Evolutionary conservation across 23 tunicate genomes (phyloP).

Genomic region (Ciona savignyi): DNA sequence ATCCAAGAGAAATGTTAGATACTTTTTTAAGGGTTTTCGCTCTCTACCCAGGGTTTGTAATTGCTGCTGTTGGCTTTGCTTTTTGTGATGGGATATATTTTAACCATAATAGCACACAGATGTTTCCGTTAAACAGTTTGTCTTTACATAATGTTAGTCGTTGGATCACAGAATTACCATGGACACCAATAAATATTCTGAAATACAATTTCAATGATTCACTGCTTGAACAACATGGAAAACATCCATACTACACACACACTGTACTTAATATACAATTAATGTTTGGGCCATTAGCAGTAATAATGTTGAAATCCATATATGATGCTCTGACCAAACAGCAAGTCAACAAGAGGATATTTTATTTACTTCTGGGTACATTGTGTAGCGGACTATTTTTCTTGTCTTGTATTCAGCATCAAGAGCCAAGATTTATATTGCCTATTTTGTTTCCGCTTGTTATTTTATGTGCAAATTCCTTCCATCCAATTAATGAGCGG

Average conservation of each 20-base stretch:
- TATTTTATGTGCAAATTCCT: conserved; percentile 5
- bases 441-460: conserved; percentile 32
- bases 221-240: conserved; percentile 26
- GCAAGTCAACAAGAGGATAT: background rate
- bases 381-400: conserved; percentile 5
- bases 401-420: conserved; percentile 22
- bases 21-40: background rate
- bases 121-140: background rate
- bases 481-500: conserved; percentile 1
- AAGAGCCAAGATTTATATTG: conserved; percentile 38
- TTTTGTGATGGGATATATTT: conserved; percentile 10
- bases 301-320: background rate
- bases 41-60: background rate
- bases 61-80: background rate
- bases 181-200: background rate
- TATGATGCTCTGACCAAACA: background rate
- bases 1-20: background rate
- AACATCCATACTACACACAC: conserved; percentile 31
- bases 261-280: conserved; percentile 21
- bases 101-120: background rate
- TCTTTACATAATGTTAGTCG: background rate
- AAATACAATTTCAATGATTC: conserved; percentile 12
- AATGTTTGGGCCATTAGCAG: conserved; percentile 24
- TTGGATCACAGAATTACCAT: background rate
- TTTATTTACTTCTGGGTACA: background rate